Percentiles rank a stretch among this genome's conserved stretches.
phyloP scores from a whole-genome alignment of 1,140 invertebrate species.

The Aphaenogaster rudis region DNA sequence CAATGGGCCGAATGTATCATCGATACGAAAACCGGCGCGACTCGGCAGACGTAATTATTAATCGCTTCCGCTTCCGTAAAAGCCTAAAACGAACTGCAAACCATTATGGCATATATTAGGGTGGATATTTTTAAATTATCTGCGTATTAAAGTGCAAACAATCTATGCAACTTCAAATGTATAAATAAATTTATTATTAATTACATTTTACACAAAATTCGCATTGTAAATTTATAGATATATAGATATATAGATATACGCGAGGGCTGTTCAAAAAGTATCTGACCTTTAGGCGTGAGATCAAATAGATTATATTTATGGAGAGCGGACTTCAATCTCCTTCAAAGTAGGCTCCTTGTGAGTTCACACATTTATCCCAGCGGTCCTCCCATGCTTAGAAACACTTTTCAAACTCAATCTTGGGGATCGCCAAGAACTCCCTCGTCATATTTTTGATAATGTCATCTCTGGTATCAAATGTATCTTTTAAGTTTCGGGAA shows the following conservation, averaged over 20 bases:
- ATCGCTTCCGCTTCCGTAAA: conserved; percentile 17
- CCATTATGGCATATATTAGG: not conserved
- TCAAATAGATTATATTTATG: no score
- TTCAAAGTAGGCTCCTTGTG: no score
- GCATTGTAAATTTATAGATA: not conserved
- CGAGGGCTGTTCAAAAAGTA: no score
- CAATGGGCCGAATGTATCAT: conserved; percentile 50
- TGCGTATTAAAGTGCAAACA: not conserved
- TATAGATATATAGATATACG: not conserved
- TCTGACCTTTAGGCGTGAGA: no score
- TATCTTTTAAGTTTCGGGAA: no score
- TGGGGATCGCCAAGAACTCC: no score
- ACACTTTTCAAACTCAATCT: no score
- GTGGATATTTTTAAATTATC: not conserved
- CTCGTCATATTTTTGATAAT: no score
- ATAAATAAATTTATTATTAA: not conserved
- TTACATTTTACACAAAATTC: not conserved
- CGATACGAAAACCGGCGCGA: conserved; percentile 24
- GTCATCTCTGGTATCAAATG: no score
- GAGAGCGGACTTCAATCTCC: no score
- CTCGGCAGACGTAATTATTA: conserved; percentile 48
- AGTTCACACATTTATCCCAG: no score
- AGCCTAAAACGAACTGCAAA: not conserved
- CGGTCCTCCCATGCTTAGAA: no score
- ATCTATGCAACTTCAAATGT: not conserved